Conservation (phyloP, 2,113 vertebrate species). For the Eudyptes chrysolophus region DNA sequence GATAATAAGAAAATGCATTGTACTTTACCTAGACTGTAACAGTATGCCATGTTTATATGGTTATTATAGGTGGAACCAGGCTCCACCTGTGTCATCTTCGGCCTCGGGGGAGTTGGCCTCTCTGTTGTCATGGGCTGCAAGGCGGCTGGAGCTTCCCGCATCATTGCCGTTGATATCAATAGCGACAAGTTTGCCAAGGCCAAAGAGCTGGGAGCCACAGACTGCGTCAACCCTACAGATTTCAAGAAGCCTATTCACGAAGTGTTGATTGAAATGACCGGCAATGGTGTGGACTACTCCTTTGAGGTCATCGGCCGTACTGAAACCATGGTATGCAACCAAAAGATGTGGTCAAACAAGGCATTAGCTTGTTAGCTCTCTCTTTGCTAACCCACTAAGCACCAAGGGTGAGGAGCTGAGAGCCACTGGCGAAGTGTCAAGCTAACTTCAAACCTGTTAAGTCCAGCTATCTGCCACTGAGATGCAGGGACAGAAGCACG, state of each 20-base stretch:
- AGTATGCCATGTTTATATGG: background rate
- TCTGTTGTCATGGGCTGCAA: slow-evolving; percentile 89
- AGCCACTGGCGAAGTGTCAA: background rate
- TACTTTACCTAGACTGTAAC: background rate
- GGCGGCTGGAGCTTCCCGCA: slow-evolving; percentile 84
- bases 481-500: background rate
- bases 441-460: background rate
- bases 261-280: slow-evolving; percentile 77
- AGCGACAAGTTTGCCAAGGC: slow-evolving; percentile 78
- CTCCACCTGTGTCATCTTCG: slow-evolving; percentile 84
- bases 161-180: slow-evolving; percentile 87
- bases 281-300: slow-evolving; percentile 80
- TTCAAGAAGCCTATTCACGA: slow-evolving; percentile 76
- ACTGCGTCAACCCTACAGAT: slow-evolving; percentile 82
- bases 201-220: slow-evolving; percentile 78
- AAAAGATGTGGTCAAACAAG: background rate
- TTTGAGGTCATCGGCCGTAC: slow-evolving; percentile 83
- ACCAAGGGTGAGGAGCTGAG: background rate
- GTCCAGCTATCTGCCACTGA: background rate
- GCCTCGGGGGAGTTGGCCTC: slow-evolving; percentile 84
- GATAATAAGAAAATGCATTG: background rate
- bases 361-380: background rate
- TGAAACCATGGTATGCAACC: slow-evolving; percentile 78
- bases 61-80: slow-evolving; percentile 79
- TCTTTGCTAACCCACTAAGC: background rate